Evolutionary conservation across 1,140 invertebrate species (phyloP).

Genomic region (Nomia melanderi): DNA sequence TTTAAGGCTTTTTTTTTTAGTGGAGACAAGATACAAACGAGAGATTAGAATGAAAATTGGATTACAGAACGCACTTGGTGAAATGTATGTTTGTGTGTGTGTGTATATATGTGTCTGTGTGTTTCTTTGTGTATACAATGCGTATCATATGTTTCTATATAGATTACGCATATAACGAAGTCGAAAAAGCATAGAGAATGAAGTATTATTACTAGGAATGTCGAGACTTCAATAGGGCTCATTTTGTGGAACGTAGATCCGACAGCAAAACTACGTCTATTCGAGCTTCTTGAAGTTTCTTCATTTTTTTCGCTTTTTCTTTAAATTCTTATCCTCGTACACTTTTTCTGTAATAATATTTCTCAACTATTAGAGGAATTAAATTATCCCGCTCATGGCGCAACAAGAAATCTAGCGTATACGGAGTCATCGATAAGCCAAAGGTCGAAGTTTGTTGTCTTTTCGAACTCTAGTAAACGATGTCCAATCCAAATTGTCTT

Average conservation of each 20-base stretch:
- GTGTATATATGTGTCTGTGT: slow-evolving; percentile 8
- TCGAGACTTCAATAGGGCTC: slow-evolving; percentile 42
- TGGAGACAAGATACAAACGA: slow-evolving; percentile 67
- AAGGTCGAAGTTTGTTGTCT: slow-evolving; percentile 30
- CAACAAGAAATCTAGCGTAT: slow-evolving; percentile 40
- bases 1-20: slow-evolving; percentile 56
- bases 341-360: slow-evolving; percentile 48
- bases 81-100: slow-evolving; percentile 48
- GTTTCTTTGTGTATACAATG: not conserved
- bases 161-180: slow-evolving; percentile 30
- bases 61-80: slow-evolving; percentile 64
- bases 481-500: slow-evolving; percentile 48
- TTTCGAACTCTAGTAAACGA: slow-evolving; percentile 40
- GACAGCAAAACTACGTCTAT: slow-evolving; percentile 26
- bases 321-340: slow-evolving; percentile 23
- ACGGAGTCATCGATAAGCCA: slow-evolving; percentile 51
- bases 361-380: slow-evolving; percentile 52
- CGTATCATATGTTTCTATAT: slow-evolving; percentile 32
- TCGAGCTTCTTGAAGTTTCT: slow-evolving; percentile 36
- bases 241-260: slow-evolving; percentile 35
- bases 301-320: slow-evolving; percentile 30
- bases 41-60: slow-evolving; percentile 61
- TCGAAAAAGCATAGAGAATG: slow-evolving; percentile 51
- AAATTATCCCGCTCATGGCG: slow-evolving; percentile 31
- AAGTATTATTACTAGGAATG: slow-evolving; percentile 65